Conservation (phyloP, 2,797 vertebrate genomes). For the Parauchenoglanis ngamensis region DNA sequence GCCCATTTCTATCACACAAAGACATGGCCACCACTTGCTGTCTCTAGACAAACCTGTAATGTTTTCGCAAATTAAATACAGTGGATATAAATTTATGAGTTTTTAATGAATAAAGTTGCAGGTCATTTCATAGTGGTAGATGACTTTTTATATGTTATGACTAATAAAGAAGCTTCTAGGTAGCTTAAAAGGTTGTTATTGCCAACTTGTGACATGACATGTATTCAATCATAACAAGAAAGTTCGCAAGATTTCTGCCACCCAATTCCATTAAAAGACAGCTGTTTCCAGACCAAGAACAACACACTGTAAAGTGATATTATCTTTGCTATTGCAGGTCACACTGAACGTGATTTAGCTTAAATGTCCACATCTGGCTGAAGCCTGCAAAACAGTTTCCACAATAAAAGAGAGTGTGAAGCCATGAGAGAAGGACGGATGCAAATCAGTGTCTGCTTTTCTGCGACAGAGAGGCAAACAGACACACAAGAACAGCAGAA, state of each 20-base stretch:
- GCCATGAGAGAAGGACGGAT: constrained; percentile 31
- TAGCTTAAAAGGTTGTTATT: background rate
- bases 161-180: background rate
- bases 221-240: background rate
- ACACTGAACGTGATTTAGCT: constrained; percentile 55
- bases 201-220: background rate
- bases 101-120: background rate
- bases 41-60: background rate
- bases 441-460: constrained; percentile 61
- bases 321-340: constrained; percentile 38
- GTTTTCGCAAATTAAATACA: background rate
- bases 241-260: background rate
- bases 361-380: constrained; percentile 38
- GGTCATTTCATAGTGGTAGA: background rate
- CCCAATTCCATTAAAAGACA: constrained; percentile 6
- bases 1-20: background rate
- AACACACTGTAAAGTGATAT: background rate
- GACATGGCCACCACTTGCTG: background rate
- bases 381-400: constrained; percentile 23
- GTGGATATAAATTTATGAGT: background rate
- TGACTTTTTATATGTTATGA: background rate
- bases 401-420: constrained; percentile 14
- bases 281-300: constrained; percentile 45
- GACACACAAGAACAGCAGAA: constrained; percentile 37
- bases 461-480: constrained; percentile 28